Evolutionary conservation across 2,113 vertebrate genomes (phyloP), one percentile per base, ranked within the genome.

Genomic region (Morone saxatilis): DNA sequence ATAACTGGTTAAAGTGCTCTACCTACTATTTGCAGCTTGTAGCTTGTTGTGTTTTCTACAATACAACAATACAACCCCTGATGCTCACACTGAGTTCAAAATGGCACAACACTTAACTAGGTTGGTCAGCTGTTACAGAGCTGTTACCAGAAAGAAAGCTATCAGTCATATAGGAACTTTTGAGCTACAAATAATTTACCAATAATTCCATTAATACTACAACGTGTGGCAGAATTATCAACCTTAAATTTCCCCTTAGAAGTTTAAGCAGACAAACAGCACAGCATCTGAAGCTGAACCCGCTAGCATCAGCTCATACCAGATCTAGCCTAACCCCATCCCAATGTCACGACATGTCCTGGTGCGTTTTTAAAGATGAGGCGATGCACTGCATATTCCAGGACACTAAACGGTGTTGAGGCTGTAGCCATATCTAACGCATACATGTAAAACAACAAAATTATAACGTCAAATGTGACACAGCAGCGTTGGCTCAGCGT

Each of bases 321-420:
- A 84, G 9, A 14, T 19, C 69, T 81, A 75, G 74, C 71, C 80
- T 73, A 40, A 54, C 5, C n/a, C 25, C 31, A 31, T 3, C 31
- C 31, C 86, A 90, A 93, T 91, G 91, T 92, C 91, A 93, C 82
- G 74, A 63, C 60, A 61, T 31, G 4, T 19, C 2, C 47, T 22
- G 13, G 2, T 22, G 8, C 0, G 19, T 54, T 10, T 40, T 8
- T 9, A 0, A 3, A 7, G 1, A 17, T 0, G 14, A 56, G 19
- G 1, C 14, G 65, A 20, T 11, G 1, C 19, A 19, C 1, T 20
- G 1, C 2, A 38, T 0, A 31, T 0, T 0, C 4, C 5, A 0
- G 4, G 16, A 2, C 8, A 57, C 2, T 36, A 45, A 19, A 1
- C 0, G 7, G 1, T 1, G 19, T 50, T 17, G 11, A 12, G 1